Base-by-base conservation (phyloP, 2,797 vertebrate genomes). In the Epinephelus coioides region DNA sequence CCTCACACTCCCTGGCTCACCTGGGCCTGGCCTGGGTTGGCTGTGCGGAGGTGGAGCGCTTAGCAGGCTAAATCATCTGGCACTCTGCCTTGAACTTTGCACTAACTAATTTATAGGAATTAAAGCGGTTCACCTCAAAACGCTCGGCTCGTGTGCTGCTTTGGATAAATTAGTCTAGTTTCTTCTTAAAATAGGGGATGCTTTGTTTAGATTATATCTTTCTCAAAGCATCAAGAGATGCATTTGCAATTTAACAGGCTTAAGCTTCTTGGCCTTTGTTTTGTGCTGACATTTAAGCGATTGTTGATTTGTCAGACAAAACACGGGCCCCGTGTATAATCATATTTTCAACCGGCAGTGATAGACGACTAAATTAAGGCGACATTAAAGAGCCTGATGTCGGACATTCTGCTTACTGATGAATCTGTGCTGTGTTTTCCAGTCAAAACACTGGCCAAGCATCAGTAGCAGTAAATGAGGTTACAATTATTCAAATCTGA, bases 61-160 rank as follows among this genome's bases (percentile, higher is more conserved):
- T 92, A 92, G 88, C 77, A 71, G 90, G 89, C 89, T 91, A 93
- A 93, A 90, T 92, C 82, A 81, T 90, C 91, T 94, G 95, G 92
- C 93, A 65, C 87, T 83, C 76, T 90, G 90, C 93, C 91, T 89
- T 88, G 86, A 93, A 94, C 94, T 92, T 91, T 92, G 90, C 86
- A 89, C 91, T 88, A 88, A 93, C 88, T 94, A 94, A 95, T 95
- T 94, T 90, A 94, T 92, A 86, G 89, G 91, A 94, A 93, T 93
- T 91, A 93, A 93, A 93, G 88, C 64, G 68, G 74, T 87, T 92
- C 88, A 92, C 90, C 90, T 92, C 86, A 82, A 43, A 76, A 87
- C 68, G 81, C 86, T 77, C 68, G 75, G 60, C 91, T 77, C 53
- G 55, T 67, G 87, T n/a, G 68, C 76, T 23, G 73, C 85, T 89